Evolutionary conservation across 2,113 vertebrate genomes (phyloP).

Genomic region (Lamprotornis superbus): DNA sequence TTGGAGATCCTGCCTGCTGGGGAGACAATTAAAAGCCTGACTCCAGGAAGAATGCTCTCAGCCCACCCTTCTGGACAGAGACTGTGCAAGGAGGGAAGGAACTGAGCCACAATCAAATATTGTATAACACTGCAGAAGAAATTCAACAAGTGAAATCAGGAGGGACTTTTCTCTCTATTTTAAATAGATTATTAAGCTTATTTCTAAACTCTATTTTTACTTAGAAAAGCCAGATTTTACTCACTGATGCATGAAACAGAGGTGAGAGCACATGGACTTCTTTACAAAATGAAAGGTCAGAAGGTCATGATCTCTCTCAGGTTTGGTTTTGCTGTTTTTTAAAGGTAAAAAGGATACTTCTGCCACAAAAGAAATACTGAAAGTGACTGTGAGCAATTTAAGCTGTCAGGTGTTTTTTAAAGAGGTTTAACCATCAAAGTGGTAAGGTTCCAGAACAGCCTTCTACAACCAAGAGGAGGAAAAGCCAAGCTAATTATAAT

Average conservation of each 20-base stretch:
- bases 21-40: slow-evolving; percentile 20
- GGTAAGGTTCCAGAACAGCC: background rate
- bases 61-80: background rate
- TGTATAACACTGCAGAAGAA: background rate
- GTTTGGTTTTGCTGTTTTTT: background rate
- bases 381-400: background rate
- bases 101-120: background rate
- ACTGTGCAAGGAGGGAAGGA: background rate
- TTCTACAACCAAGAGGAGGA: background rate
- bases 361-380: background rate
- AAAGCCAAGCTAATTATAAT: background rate
- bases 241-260: background rate
- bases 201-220: background rate
- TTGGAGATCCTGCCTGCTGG: slow-evolving; percentile 17
- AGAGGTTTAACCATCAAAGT: background rate
- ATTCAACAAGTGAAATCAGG: background rate
- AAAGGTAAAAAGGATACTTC: background rate
- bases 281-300: background rate
- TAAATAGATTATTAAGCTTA: background rate
- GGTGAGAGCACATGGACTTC: background rate
- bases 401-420: background rate
- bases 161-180: background rate
- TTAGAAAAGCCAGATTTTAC: background rate
- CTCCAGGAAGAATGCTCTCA: background rate
- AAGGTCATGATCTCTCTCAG: background rate